phyloP scores from a whole-genome alignment of 2,888 invertebrate species.

The Eudasyphora cyanicolor region DNA sequence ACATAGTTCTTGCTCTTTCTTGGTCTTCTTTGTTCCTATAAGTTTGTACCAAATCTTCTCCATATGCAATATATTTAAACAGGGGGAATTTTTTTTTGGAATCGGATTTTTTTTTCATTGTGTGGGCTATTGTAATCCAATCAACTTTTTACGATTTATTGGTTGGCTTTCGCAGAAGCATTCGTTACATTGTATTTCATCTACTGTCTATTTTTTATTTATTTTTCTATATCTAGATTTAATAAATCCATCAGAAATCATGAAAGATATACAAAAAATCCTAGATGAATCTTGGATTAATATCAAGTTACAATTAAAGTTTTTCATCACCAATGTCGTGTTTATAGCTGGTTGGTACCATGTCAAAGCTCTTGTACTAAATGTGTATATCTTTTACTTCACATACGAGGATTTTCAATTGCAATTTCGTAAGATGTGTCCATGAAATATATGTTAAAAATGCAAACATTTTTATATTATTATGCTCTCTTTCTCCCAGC shows the following conservation, averaged over 20 bases:
- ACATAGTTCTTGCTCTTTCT: too few species aligned
- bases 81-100: too few species aligned
- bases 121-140: too few species aligned
- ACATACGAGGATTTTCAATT: slow-evolving; percentile 41
- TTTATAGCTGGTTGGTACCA: slow-evolving; percentile 33
- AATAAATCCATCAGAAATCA: neutral
- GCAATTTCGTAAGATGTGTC: slow-evolving; percentile 52
- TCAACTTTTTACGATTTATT: too few species aligned
- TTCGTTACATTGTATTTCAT: too few species aligned
- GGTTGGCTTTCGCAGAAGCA: too few species aligned
- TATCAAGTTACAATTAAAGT: slow-evolving; percentile 43
- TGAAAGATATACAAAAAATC: slow-evolving; percentile 38
- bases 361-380: slow-evolving; percentile 26
- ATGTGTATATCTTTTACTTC: slow-evolving; percentile 30
- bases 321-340: slow-evolving; percentile 14
- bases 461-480: neutral
- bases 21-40: too few species aligned
- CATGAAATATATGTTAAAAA: neutral
- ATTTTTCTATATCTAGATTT: neutral
- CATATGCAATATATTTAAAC: too few species aligned
- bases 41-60: too few species aligned
- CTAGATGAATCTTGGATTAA: slow-evolving; percentile 48
- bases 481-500: slow-evolving; percentile 21
- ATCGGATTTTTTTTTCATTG: too few species aligned
- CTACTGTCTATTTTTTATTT: neutral